Evolutionary conservation across 53 echinoderm and acorn worm genomes (phyloP), one percentile per base, ranked within the genome.

Genomic region (Antedon mediterranea): DNA sequence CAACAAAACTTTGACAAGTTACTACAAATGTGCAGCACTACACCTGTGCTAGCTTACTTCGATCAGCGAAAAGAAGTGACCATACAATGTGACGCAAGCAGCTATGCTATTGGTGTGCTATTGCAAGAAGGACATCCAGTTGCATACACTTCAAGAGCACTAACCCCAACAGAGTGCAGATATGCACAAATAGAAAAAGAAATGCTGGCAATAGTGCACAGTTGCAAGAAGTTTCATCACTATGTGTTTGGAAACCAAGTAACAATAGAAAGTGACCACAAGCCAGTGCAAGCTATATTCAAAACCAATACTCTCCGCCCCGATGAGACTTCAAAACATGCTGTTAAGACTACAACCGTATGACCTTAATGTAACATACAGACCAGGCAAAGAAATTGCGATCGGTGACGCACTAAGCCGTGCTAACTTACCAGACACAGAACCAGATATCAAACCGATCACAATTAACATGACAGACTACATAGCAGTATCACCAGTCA

Each of bases 111-210:
- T n/a, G 88, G 78, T 28, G 76, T 78, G 11, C 75, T 91, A 2
- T 71, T 89, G 26, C 83, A 87, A 31, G 80, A 83, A 32, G 83
- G 80, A 20, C 83, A 73, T 28, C 71, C 80, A 13, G 28, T 80
- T 3, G 57, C 57, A 18, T 57, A 57, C 57, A 57, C 57, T 57
- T 57, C 57, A 57, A 57, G 57, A 57, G 26, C 57, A 57, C 57
- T 57, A 87, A 84, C 75, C 0, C 72, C 23, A 15, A 79, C 88
- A 0, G 86, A 91, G 41, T 75, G 71, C 74, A 27, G 82, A 0
- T 85, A 88, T 72, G 86, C 86, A 9, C 86, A 88, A 34, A 88
- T 91, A 0, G 88, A 88, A 70, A 88, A 88, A 75, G 88, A 91
- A 30, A 81, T 81, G 86, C 43, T 91, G 15, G 88, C 91, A 3